A percentile compares a stretch with the other conserved stretches of the same genome.
phyloP scores from a whole-genome alignment of 2,888 invertebrate genomes.

The Drosophila niveifrons region DNA sequence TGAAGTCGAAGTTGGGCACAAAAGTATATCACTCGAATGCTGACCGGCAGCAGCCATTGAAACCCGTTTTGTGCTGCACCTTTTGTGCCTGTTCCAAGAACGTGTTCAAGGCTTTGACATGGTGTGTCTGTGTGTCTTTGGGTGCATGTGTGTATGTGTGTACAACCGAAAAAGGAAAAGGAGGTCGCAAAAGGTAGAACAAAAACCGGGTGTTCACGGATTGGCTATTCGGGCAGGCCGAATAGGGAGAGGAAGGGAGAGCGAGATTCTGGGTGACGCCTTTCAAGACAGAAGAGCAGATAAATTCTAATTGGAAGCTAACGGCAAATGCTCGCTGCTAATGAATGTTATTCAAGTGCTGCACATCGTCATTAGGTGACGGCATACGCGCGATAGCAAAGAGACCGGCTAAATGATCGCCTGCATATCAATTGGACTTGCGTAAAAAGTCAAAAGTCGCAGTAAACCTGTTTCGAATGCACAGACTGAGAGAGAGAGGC shows the following conservation, averaged over 20 bases:
- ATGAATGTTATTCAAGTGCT: constrained; percentile 42
- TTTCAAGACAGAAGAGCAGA: constrained; percentile 10
- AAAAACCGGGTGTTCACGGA: constrained; percentile 40
- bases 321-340: constrained; percentile 31
- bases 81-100: constrained; percentile 73
- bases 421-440: constrained; percentile 50
- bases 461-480: constrained; percentile 45
- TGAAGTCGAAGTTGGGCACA: constrained; percentile 9
- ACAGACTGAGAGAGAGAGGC: constrained; percentile 1
- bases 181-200: constrained; percentile 60
- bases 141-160: constrained; percentile 14
- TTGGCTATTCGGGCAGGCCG: constrained; percentile 32
- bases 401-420: constrained; percentile 64
- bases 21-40: constrained; percentile 51
- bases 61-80: constrained; percentile 75
- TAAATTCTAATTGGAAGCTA: constrained; percentile 42
- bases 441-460: constrained; percentile 26
- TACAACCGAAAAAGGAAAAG: constrained; percentile 58
- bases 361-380: constrained; percentile 34
- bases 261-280: constrained; percentile 38
- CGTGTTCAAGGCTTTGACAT: constrained; percentile 73
- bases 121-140: constrained; percentile 50
- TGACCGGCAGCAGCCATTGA: constrained; percentile 54
- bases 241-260: background rate
- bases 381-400: constrained; percentile 59